These are phyloP conservation scores for Cynopterus brachyotis DNA, from an alignment of 2,113 vertebrate genomes.

Conservation along the genomic window DNA sequence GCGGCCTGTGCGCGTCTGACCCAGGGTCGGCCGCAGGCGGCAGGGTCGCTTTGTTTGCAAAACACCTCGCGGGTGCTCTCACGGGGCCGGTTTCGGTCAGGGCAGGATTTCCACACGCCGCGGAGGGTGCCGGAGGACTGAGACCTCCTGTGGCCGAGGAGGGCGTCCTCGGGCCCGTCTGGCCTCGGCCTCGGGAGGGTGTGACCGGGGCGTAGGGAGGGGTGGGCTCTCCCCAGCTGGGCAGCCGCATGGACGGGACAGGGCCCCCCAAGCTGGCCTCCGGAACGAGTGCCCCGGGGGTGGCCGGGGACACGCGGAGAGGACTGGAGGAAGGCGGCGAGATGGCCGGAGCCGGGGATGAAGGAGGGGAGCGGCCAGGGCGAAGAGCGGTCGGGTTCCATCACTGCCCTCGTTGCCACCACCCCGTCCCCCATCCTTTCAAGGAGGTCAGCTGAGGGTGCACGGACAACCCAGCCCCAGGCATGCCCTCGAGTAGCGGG, in stretches of 20 bases:
- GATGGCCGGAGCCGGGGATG: rapidly evolving
- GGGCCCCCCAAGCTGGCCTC: not conserved
- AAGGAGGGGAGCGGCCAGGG: rapidly evolving
- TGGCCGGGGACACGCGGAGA: not conserved
- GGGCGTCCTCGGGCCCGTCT: no score
- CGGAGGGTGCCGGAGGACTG: rapidly evolving
- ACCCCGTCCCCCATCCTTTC: not conserved
- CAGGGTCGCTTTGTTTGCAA: not conserved
- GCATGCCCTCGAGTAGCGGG: not conserved
- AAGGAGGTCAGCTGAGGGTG: not conserved
- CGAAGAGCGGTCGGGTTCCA: not conserved
- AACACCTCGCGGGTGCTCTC: not conserved
- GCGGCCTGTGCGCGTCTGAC: not conserved
- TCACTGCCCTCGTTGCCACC: no score
- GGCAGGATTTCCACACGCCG: not conserved
- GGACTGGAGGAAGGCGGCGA: rapidly evolving
- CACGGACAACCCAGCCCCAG: not conserved
- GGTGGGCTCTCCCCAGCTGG: not conserved
- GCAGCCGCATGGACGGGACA: rapidly evolving
- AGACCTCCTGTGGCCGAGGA: not conserved
- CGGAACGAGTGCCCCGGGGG: not conserved
- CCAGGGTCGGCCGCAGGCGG: not conserved
- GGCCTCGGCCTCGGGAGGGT: not conserved
- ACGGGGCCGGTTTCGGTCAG: not conserved
- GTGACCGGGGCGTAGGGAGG: rapidly evolving